Evolutionary conservation across 2,888 invertebrate genomes (phyloP).

Genomic region (Drosophila greeni): DNA sequence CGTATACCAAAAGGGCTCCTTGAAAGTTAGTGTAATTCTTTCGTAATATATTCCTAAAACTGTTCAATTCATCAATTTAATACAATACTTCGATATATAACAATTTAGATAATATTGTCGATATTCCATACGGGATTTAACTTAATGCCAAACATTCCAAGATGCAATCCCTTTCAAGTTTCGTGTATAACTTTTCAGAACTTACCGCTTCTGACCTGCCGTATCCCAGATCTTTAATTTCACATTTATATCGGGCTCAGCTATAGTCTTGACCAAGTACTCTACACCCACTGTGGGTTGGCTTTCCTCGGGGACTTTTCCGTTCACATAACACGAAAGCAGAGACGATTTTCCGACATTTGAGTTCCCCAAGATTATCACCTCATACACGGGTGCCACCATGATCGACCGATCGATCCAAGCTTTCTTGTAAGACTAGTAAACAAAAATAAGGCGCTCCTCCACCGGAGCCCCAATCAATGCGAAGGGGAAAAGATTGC

Average conservation of each 20-base stretch:
- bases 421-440: not conserved
- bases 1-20: conserved; percentile 48
- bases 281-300: conserved; percentile 32
- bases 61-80: not conserved
- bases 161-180: not conserved
- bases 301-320: not conserved
- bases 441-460: not conserved
- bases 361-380: conserved; percentile 39
- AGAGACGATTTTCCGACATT: conserved; percentile 54
- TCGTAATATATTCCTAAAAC: conserved; percentile 35
- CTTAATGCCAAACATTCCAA: not conserved
- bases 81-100: no score
- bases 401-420: not conserved
- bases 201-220: conserved; percentile 43
- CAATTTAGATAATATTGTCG: no score
- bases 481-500: not conserved
- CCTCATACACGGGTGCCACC: not conserved
- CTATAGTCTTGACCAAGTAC: conserved; percentile 2
- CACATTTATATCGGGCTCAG: not conserved
- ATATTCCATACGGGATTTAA: no score
- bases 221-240: conserved; percentile 41
- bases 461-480: not conserved
- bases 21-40: conserved; percentile 15
- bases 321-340: conserved; percentile 7
- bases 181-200: not conserved